These are phyloP conservation scores for Chitala chitala DNA, from an alignment of 2,113 vertebrate species.

Conservation along the genomic window DNA sequence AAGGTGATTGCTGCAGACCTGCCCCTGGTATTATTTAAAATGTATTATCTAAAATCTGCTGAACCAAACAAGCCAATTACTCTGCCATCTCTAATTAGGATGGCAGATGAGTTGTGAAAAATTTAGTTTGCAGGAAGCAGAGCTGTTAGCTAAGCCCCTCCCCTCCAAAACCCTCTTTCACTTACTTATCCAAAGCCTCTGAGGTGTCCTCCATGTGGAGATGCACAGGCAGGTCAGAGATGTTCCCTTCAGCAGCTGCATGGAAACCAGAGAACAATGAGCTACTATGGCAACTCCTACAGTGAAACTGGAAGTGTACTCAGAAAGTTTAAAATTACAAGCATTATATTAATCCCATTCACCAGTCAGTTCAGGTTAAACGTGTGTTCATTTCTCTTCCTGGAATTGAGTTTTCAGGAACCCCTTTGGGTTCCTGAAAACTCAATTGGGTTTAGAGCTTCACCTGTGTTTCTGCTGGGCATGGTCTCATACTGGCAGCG, in stretches of 20 bases:
- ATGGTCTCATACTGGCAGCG: conserved; percentile 76
- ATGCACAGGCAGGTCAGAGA: conserved; percentile 29
- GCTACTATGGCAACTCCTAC: too few species aligned
- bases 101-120: not conserved
- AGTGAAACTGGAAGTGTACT: too few species aligned
- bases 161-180: not conserved
- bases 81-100: too few species aligned
- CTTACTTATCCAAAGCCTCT: conserved; percentile 26
- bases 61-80: too few species aligned
- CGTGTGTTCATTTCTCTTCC: too few species aligned
- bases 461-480: conserved; percentile 54
- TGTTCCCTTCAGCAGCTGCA: conserved; percentile 34
- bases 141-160: not conserved
- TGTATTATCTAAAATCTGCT: too few species aligned
- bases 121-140: not conserved
- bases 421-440: not conserved
- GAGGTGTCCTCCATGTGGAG: conserved; percentile 16
- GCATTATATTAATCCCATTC: too few species aligned
- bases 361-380: too few species aligned
- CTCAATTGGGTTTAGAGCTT: conserved; percentile 31
- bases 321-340: too few species aligned
- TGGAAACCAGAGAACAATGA: not conserved
- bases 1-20: too few species aligned
- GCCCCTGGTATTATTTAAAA: too few species aligned
- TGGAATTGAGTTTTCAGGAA: not conserved